These are phyloP conservation scores for Galeopsomyia nigrocyanea DNA, from an alignment of 2,888 invertebrate genomes.

Conservation along the genomic window DNA sequence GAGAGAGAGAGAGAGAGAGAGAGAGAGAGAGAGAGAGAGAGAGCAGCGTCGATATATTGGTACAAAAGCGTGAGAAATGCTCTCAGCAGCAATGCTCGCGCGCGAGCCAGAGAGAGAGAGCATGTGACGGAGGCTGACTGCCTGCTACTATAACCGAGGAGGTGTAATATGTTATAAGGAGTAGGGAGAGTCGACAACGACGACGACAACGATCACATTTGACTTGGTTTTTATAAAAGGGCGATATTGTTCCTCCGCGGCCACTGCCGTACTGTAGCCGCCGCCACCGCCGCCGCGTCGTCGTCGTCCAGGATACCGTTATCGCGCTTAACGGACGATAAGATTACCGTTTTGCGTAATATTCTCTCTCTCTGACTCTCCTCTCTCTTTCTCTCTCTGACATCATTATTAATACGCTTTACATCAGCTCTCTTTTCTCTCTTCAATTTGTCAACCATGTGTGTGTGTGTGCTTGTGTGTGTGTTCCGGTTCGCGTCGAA, in stretches of 20 bases:
- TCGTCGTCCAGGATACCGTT: slow-evolving; percentile 46
- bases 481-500: slow-evolving; percentile 15
- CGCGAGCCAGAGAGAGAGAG: slow-evolving; percentile 19
- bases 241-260: slow-evolving; percentile 47
- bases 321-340: slow-evolving; percentile 50
- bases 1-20: slow-evolving; percentile 13
- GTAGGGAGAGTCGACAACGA: slow-evolving; percentile 16
- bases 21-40: slow-evolving; percentile 39
- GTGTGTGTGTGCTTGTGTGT: background rate
- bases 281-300: slow-evolving; percentile 11
- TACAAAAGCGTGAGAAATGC: slow-evolving; percentile 50
- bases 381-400: slow-evolving; percentile 33
- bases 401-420: slow-evolving; percentile 46
- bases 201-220: slow-evolving; percentile 39
- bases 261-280: background rate
- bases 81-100: background rate
- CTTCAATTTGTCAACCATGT: background rate
- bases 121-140: slow-evolving; percentile 9
- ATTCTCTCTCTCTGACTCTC: slow-evolving; percentile 23
- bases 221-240: slow-evolving; percentile 48
- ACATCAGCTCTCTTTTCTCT: slow-evolving; percentile 31
- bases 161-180: no score
- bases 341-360: slow-evolving; percentile 52
- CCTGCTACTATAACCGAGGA: no score
- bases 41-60: slow-evolving; percentile 46